phyloP scores from a whole-genome alignment of 2,797 vertebrate species.

The Pseudochromis fuscus region DNA sequence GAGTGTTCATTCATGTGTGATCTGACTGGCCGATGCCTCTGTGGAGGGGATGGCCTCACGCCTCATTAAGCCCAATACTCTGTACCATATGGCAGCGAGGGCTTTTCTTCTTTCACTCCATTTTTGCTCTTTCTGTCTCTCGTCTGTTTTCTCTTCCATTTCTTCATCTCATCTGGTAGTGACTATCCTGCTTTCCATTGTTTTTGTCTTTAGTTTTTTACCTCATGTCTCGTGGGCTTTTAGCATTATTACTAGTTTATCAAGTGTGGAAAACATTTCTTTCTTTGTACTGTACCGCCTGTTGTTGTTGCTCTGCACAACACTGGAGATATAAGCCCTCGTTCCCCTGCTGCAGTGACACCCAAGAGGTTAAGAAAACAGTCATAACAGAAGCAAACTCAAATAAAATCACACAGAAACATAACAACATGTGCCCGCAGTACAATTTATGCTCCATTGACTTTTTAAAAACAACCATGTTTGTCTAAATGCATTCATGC shows the following conservation, averaged over 20 bases:
- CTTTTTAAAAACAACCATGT: neutral
- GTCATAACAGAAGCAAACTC: too few relatives aligned
- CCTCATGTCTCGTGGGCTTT: constrained; percentile 36
- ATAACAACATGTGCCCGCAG: neutral
- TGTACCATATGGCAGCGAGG: constrained; percentile 80
- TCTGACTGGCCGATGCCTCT: constrained; percentile 72
- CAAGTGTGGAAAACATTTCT: constrained; percentile 42
- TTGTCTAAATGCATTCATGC: neutral
- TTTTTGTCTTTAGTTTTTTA: constrained; percentile 20
- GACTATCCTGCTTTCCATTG: constrained; percentile 42
- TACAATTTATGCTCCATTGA: neutral
- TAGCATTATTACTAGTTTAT: constrained; percentile 16
- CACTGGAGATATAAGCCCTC: neutral
- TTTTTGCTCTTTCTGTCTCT: constrained; percentile 27
- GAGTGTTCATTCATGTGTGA: constrained; percentile 75
- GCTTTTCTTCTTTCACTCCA: constrained; percentile 53
- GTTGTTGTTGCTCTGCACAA: constrained; percentile 9
- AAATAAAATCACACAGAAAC: neutral
- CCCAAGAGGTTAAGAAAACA: neutral
- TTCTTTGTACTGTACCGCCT: constrained; percentile 7
- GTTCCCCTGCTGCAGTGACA: neutral
- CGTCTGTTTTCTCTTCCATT: constrained; percentile 63
- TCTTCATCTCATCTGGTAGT: constrained; percentile 67
- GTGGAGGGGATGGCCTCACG: constrained; percentile 76
- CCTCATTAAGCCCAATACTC: constrained; percentile 82